Conservation (phyloP, 2,113 vertebrate species). For the Thomomys bottae region DNA sequence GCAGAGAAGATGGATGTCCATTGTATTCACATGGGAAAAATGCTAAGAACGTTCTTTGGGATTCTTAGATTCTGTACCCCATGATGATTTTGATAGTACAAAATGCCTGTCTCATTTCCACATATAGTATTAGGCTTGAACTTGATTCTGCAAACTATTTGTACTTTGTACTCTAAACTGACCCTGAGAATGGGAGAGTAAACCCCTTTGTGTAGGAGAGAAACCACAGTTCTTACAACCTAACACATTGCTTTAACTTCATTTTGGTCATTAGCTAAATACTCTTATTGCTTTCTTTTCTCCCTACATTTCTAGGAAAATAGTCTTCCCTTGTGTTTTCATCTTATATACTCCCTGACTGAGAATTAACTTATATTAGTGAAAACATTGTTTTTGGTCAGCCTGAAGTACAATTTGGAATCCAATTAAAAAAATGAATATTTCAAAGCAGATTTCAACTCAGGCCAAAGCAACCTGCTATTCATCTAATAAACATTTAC, state of each 20-base stretch:
- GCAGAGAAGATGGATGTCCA: background rate
- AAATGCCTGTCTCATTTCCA: background rate
- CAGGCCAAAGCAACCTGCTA: background rate
- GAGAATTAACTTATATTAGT: background rate
- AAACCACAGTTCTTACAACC: background rate
- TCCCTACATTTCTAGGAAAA: background rate
- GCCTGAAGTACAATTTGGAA: background rate
- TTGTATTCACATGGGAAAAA: background rate
- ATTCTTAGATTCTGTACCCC: background rate
- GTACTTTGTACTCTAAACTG: background rate
- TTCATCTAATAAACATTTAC: background rate
- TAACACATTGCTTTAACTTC: background rate
- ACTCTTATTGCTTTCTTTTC: background rate
- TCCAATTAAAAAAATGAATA: background rate
- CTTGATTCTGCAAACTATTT: background rate
- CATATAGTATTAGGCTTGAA: background rate
- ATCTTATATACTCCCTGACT: background rate
- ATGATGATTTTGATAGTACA: background rate
- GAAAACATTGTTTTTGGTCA: background rate
- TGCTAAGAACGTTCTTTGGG: background rate
- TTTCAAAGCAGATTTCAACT: conserved; percentile 10
- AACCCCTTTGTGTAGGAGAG: background rate
- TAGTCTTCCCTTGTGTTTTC: background rate
- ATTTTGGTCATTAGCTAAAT: background rate
- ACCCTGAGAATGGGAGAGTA: background rate